Conservation (phyloP, 1,140 invertebrate genomes). For the Trissolcus basalis region DNA sequence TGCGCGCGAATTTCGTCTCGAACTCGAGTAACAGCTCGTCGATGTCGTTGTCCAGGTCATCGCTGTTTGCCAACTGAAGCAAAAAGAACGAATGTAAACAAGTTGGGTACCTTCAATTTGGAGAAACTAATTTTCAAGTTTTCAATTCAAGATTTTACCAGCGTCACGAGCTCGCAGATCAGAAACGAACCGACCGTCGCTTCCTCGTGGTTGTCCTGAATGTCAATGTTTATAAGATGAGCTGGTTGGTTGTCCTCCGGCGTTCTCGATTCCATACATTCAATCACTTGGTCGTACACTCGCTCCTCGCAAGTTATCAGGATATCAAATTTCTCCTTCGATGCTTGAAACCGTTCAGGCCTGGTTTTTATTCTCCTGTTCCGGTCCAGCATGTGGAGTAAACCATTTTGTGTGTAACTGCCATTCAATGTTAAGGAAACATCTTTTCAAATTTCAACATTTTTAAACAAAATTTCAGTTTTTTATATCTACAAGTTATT, state of each 20-base stretch:
- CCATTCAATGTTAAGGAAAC: conserved; percentile 48
- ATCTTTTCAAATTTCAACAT: background rate
- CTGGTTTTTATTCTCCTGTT: conserved; percentile 96
- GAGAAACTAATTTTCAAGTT: too few relatives aligned
- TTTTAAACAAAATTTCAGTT: conserved; percentile 1
- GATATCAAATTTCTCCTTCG: conserved; percentile 95
- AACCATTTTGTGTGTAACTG: conserved; percentile 98
- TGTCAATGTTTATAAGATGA: conserved; percentile 99
- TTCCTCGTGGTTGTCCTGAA: conserved; percentile 99
- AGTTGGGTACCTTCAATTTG: too few relatives aligned
- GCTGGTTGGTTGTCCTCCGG: conserved; percentile 88
- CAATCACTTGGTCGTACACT: conserved; percentile 96
- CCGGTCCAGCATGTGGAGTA: conserved; percentile 98
- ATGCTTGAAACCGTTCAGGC: conserved; percentile 96
- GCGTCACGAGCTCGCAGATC: conserved; percentile 94
- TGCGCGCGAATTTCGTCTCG: conserved; percentile 90
- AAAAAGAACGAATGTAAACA: too few relatives aligned
- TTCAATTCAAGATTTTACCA: conserved; percentile 78
- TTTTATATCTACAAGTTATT: too few relatives aligned
- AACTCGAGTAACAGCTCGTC: conserved; percentile 97
- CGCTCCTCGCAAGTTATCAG: conserved; percentile 98
- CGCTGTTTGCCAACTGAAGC: conserved; percentile 87
- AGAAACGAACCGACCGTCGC: conserved; percentile 99
- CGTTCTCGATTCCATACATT: conserved; percentile 83
- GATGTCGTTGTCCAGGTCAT: conserved; percentile 98